Base-by-base conservation (phyloP, 2,888 invertebrate genomes). In the Branchipolynoe longqiensis region DNA sequence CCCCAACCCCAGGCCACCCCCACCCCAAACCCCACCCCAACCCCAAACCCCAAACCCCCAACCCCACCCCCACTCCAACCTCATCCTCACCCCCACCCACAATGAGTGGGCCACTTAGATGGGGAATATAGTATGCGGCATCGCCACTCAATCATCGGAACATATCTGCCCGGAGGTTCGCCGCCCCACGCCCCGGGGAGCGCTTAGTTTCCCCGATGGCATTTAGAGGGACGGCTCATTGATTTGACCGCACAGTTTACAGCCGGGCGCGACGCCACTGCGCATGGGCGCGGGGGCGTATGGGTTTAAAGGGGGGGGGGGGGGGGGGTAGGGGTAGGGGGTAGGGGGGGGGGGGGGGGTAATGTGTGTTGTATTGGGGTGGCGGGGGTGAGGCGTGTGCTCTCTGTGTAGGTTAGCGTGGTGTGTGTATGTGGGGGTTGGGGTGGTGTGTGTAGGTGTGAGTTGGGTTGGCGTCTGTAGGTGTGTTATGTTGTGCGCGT, bases 141-240 rank as follows among this genome's bases (percentile, higher is more conserved):
- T 14, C 62, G 31, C 18, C 69, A 69, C 69, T 36, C 69, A 69
- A 69, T 69, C 69, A 36, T 69, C 69, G 38, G 38, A 69, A 69
- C 69, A 69, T 33, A 69, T 36, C 69, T 69, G 33, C 8, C 8
- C 48, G 48, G 8, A 12, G 48, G 48, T 48, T 18, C 62, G 33
- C 2, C 33, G 1, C 69, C 33, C 69, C 69, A 8, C 6, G 14
- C 69, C 38, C 38, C 36, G 36, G 36, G 69, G 69, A 33, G 38
- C 8, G 69, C n/a, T 69, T 38, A 69, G 33, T 69, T 69, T 38
- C 38, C 69, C 69, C 38, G 69, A 69, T 69, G 69, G 36, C 69
- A 69, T 69, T 69, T 69, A 69, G 69, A 69, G 69, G 25, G 69
- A 69, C 69, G 38, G 38, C 18, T 12, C 69, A 69, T 69, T 69